These are phyloP conservation scores for Brachycybe producta DNA, from an alignment of 2,888 invertebrate species.

Conservation along the genomic window DNA sequence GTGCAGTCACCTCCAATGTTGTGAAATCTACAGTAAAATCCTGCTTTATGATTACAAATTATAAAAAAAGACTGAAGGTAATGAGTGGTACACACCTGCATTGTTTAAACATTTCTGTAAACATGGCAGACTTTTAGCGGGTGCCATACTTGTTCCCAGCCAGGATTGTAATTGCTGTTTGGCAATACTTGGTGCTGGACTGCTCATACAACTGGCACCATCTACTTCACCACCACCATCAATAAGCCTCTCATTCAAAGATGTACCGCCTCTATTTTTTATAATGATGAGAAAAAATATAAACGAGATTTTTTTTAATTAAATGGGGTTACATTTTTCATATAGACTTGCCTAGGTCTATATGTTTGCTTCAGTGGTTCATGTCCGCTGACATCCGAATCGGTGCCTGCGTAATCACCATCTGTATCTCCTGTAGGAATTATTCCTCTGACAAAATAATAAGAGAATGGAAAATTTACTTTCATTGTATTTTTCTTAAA, in stretches of 20 bases:
- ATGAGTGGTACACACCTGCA: too few relatives aligned
- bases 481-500: too few relatives aligned
- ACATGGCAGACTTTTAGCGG: slow-evolving; percentile 13
- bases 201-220: slow-evolving; percentile 29
- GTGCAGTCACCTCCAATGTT: too few relatives aligned
- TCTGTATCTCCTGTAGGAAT: slow-evolving; percentile 4
- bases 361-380: background rate
- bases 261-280: background rate
- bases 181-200: slow-evolving; percentile 25
- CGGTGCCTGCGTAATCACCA: slow-evolving; percentile 15
- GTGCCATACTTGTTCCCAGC: background rate
- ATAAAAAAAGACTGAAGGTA: too few relatives aligned
- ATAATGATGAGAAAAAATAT: background rate
- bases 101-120: too few relatives aligned
- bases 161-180: background rate
- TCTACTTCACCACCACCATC: slow-evolving; percentile 25
- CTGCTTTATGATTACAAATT: too few relatives aligned
- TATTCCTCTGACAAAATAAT: background rate
- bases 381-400: slow-evolving; percentile 13
- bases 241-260: slow-evolving; percentile 14
- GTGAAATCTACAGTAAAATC: too few relatives aligned
- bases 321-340: too few relatives aligned
- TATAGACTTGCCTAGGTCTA: slow-evolving; percentile 5
- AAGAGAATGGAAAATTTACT: background rate
- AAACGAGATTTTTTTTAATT: too few relatives aligned